Conservation (phyloP, 1,140 invertebrate species). For the Nebria ingens region DNA sequence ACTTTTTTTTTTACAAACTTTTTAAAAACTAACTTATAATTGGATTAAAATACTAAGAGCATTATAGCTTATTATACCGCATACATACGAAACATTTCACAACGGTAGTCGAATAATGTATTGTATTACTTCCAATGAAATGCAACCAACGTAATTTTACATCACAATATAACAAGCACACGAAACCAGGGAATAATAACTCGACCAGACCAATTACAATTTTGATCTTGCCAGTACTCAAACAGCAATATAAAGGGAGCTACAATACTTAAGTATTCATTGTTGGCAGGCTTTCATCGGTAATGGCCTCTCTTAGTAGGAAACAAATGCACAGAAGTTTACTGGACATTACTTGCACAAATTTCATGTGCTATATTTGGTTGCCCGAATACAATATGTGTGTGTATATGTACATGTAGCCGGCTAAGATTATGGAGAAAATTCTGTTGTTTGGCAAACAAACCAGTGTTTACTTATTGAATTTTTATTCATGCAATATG, state of each 20-base stretch:
- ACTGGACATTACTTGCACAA: too few relatives aligned
- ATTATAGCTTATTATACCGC: too few relatives aligned
- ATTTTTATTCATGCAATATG: too few relatives aligned
- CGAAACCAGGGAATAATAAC: neutral
- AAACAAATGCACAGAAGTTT: neutral
- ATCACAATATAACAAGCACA: neutral
- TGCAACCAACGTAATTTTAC: neutral
- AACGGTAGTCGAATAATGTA: too few relatives aligned
- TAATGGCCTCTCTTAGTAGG: conserved; percentile 4
- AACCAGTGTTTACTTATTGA: neutral
- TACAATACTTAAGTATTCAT: conserved; percentile 4
- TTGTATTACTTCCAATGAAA: too few relatives aligned
- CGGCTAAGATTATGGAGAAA: neutral
- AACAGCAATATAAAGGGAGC: neutral
- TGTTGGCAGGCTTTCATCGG: neutral
- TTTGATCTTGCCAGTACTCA: neutral
- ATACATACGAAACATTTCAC: too few relatives aligned
- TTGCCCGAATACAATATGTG: too few relatives aligned
- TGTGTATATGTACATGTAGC: too few relatives aligned
- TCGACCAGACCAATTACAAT: neutral
- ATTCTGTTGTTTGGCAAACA: neutral
- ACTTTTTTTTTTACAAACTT: too few relatives aligned
- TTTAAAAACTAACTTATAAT: too few relatives aligned
- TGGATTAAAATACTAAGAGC: too few relatives aligned
- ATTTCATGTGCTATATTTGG: too few relatives aligned